Base-by-base conservation (phyloP, 53 echinoderm and acorn worm genomes). In the Henricia sp. region DNA sequence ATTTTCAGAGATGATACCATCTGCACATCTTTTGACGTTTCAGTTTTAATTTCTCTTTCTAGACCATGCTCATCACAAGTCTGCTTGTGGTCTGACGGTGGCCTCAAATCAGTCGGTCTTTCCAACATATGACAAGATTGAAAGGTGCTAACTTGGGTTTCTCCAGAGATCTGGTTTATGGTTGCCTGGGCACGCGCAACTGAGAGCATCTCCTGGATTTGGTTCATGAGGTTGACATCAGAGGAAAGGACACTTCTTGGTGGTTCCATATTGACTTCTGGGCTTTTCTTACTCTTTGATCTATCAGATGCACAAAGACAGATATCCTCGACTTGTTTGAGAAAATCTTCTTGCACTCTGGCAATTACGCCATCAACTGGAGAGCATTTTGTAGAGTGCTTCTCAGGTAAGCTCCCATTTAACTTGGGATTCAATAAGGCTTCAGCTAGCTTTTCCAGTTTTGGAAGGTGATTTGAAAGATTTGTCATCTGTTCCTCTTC, bases 391-490 rank as follows among this genome's bases (percentile, higher is more conserved):
- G 4, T 63, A 24, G 43, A 30, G n/a, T n/a, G 12, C 23, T 64
- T 64, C 48, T 63, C 48, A 19, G 64, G 58, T 44, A 48, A 62
- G n/a, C 3, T 52, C n/a, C 72, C 53, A 52, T 72, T 72, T 19
- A 42, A 33, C 35, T 21, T 17, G 9, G 80, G 46, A 29, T 32
- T 60, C 28, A 56, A 23, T 16, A 27, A 11, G 32, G 33, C 41
- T 3, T 34, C 46, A 14, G 64, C 13, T 3, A 80, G 64, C 29
- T 48, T 80, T 9, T 46, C 46, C 34, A 80, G 21, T 32, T 80
- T 80, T 6, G 80, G 80, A 25, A 80, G 80, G 80, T 80, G 80
- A 48, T 16, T 64, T 24, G 80, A 80, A 19, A 29, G 32, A 46
- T 35, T 30, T 23, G 36, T 26, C 46, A 38, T 37, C 29, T 20